Evolutionary conservation across 2,797 vertebrate genomes (phyloP).

Genomic region (Artibeus lituratus): DNA sequence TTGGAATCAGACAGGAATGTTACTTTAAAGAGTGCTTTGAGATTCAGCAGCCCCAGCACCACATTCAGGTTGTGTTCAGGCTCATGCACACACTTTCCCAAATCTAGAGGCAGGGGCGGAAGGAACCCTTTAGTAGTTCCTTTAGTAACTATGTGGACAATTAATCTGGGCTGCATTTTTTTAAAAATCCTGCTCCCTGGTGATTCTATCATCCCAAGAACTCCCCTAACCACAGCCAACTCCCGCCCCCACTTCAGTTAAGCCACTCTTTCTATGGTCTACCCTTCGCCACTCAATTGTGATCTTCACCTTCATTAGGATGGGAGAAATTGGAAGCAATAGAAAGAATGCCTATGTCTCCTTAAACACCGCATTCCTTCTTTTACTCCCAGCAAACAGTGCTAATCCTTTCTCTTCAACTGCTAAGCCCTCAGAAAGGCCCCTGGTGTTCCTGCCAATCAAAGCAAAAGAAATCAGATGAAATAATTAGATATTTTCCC

Average conservation of each 20-base stretch:
- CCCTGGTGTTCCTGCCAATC: slow-evolving; percentile 21
- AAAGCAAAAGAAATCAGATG: slow-evolving; percentile 37
- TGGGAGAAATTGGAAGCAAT: not conserved
- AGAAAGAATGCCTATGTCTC: not conserved
- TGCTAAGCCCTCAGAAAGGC: not conserved
- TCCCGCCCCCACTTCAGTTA: not conserved
- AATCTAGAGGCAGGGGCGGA: not conserved
- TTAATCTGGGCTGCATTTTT: not conserved
- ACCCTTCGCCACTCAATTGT: not conserved
- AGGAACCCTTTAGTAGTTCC: not conserved
- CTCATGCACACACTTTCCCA: not conserved
- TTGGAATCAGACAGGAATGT: not conserved
- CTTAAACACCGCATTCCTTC: not conserved
- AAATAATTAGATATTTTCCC: slow-evolving; percentile 1
- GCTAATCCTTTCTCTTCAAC: slow-evolving; percentile 41
- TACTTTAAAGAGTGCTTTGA: not conserved
- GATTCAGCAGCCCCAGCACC: not conserved
- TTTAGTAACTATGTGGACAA: not conserved
- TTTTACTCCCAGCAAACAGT: slow-evolving; percentile 42
- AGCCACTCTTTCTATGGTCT: not conserved
- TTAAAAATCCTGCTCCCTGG: not conserved
- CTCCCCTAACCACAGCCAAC: not conserved
- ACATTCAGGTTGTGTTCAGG: not conserved
- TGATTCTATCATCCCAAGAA: not conserved
- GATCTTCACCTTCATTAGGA: not conserved